Evolutionary conservation across 2,113 vertebrate species (phyloP).

Genomic region (Eulacestoma nigropectus): DNA sequence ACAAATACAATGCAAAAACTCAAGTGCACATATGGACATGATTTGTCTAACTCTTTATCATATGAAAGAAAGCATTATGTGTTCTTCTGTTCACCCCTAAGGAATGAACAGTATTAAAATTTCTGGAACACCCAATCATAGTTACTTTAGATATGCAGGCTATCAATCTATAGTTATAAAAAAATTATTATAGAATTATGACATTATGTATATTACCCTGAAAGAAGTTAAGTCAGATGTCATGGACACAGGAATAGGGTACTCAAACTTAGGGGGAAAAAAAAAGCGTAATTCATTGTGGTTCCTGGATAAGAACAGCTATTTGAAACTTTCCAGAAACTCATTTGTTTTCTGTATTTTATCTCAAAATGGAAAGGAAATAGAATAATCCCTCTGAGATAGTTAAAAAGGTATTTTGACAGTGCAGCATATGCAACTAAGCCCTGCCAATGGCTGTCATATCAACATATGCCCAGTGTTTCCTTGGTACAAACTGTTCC

Average conservation of each 20-base stretch:
- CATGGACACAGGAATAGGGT: neutral
- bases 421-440: neutral
- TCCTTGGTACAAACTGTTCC: slow-evolving; percentile 9
- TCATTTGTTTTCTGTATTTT: neutral
- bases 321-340: neutral
- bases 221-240: neutral
- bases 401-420: slow-evolving; percentile 25
- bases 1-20: neutral
- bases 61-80: neutral
- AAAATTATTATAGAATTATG: neutral
- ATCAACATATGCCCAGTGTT: neutral
- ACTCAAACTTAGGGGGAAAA: neutral
- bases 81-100: neutral
- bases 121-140: neutral
- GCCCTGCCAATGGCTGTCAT: slow-evolving; percentile 4
- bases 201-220: neutral
- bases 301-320: neutral
- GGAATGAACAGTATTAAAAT: neutral
- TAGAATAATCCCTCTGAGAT: neutral
- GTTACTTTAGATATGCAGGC: neutral
- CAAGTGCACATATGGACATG: accelerated
- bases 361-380: neutral
- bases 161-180: neutral
- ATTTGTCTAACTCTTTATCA: neutral
- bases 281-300: neutral